These are phyloP conservation scores for Lampris incognitus DNA, from an alignment of 2,113 vertebrate genomes.

Conservation along the genomic window DNA sequence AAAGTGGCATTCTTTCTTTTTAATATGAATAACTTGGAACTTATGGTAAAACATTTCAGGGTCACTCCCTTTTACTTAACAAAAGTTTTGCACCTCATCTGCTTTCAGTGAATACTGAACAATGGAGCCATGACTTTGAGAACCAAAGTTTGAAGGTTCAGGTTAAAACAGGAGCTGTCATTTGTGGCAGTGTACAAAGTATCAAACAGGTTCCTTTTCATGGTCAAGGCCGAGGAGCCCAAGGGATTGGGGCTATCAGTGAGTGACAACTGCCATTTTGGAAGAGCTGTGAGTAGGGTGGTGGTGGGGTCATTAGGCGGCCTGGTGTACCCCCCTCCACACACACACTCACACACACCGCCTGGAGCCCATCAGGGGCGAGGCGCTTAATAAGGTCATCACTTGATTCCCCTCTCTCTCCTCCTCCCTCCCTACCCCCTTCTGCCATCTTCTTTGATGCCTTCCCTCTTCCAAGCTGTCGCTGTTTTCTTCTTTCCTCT, in stretches of 20 bases:
- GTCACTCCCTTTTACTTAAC: no score
- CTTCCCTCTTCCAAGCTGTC: constrained; percentile 23
- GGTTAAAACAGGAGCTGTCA: background rate
- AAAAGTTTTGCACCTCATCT: no score
- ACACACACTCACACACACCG: background rate
- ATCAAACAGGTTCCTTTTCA: background rate
- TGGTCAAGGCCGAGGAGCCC: constrained; percentile 27
- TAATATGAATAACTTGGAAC: background rate
- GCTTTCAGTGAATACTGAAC: no score
- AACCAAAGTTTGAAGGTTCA: no score
- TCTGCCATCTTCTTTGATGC: no score
- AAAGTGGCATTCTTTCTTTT: no score
- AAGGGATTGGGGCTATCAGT: constrained; percentile 9
- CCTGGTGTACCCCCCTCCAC: constrained; percentile 48
- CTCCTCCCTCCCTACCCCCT: constrained; percentile 20
- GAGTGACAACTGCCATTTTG: constrained; percentile 55
- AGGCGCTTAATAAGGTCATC: constrained; percentile 77
- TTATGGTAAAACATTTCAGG: no score
- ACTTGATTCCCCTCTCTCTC: constrained; percentile 63
- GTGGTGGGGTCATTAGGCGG: constrained; percentile 47
- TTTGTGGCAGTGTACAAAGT: background rate
- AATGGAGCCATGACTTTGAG: no score
- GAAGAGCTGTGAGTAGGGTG: constrained; percentile 47
- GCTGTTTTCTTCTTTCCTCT: background rate
- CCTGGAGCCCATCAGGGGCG: constrained; percentile 41